phyloP scores from a whole-genome alignment of 2,888 invertebrate genomes.

The Nomada flava region DNA sequence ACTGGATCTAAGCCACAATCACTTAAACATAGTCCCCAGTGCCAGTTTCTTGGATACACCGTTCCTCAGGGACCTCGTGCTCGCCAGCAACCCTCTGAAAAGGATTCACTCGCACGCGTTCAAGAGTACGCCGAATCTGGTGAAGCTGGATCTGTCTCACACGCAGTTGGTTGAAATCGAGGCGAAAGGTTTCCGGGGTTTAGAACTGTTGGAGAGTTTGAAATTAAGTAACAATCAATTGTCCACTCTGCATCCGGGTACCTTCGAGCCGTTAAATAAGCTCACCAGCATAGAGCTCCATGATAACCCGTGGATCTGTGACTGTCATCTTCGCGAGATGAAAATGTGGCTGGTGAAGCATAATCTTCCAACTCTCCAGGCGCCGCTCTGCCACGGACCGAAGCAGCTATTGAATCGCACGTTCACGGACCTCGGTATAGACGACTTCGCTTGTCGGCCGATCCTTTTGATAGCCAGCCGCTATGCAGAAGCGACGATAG shows the following conservation, averaged over 20 bases:
- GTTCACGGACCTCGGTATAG: conserved; percentile 91
- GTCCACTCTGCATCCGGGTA: conserved; percentile 89
- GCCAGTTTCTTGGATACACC: conserved; percentile 92
- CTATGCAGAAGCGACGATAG: conserved; percentile 91
- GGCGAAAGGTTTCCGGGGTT: conserved; percentile 90
- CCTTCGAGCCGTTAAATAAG: conserved; percentile 90
- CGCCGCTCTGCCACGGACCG: conserved; percentile 91
- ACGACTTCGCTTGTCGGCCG: conserved; percentile 95
- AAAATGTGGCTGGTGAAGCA: conserved; percentile 93
- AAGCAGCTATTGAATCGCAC: conserved; percentile 89
- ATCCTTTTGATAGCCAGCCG: conserved; percentile 91
- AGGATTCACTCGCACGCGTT: conserved; percentile 92
- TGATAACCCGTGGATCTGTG: conserved; percentile 95
- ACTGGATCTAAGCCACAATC: conserved; percentile 94
- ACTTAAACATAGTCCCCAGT: conserved; percentile 92
- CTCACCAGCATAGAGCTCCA: conserved; percentile 93
- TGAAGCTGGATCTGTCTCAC: conserved; percentile 93
- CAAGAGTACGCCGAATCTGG: conserved; percentile 90
- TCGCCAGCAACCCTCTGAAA: conserved; percentile 93
- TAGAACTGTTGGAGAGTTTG: conserved; percentile 91
- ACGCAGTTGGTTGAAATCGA: conserved; percentile 93
- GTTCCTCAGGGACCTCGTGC: conserved; percentile 91
- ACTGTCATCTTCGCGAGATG: conserved; percentile 92
- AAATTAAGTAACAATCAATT: conserved; percentile 93
- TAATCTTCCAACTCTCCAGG: conserved; percentile 91